Percentiles rank a stretch among this genome's conserved stretches.
Conservation (phyloP, 2,888 invertebrate genomes). For the Tridacna crocea region DNA sequence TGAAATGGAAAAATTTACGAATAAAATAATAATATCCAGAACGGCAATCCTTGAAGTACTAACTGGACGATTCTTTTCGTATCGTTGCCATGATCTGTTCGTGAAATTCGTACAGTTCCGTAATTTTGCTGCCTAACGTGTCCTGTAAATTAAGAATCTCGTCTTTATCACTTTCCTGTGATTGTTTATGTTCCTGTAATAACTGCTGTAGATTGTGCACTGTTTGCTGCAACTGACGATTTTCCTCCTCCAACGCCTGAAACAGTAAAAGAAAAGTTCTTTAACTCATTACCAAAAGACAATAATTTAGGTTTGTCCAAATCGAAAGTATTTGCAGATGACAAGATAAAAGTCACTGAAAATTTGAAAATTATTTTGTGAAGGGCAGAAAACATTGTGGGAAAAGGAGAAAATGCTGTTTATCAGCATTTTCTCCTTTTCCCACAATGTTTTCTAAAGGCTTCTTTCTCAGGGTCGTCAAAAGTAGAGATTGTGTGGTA, state of each 20-base stretch:
- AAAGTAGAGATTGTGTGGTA: no score
- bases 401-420: background rate
- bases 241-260: slow-evolving; percentile 79
- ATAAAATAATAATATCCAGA: no score
- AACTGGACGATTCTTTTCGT: slow-evolving; percentile 75
- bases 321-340: background rate
- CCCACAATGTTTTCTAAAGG: background rate
- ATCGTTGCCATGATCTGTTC: slow-evolving; percentile 77
- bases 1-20: no score
- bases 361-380: no score
- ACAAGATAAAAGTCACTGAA: no score
- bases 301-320: no score
- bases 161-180: slow-evolving; percentile 73
- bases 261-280: slow-evolving; percentile 26
- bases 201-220: slow-evolving; percentile 76
- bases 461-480: no score
- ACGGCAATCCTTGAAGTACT: slow-evolving; percentile 25
- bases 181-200: slow-evolving; percentile 67
- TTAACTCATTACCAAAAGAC: background rate
- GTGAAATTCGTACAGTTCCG: slow-evolving; percentile 80
- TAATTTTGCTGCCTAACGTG: slow-evolving; percentile 78
- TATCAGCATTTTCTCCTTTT: slow-evolving; percentile 1
- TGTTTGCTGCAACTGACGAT: slow-evolving; percentile 68
- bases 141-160: slow-evolving; percentile 78
- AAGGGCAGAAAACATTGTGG: background rate